Evolutionary conservation across 2,888 invertebrate species (phyloP).

Genomic region (Callimorpha dominula): DNA sequence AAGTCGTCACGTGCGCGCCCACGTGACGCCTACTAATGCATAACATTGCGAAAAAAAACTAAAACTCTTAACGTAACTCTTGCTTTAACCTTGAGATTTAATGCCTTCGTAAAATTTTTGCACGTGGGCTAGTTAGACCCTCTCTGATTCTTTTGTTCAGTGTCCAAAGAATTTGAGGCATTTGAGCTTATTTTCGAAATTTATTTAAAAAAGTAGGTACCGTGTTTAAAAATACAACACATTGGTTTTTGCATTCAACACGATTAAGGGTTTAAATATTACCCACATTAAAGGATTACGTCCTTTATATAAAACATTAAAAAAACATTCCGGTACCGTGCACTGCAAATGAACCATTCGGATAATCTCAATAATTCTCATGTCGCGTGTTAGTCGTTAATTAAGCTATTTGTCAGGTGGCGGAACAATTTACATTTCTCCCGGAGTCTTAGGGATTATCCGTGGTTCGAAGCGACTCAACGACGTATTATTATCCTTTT

Average conservation of each 20-base stretch:
- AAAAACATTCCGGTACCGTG: constrained; percentile 36
- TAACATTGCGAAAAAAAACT: constrained; percentile 83
- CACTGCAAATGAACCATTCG: constrained; percentile 65
- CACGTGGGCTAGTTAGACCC: constrained; percentile 74
- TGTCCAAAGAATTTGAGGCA: constrained; percentile 60
- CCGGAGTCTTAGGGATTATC: constrained; percentile 74
- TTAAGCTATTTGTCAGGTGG: constrained; percentile 86
- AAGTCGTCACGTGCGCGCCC: constrained; percentile 82
- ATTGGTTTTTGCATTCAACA: background rate
- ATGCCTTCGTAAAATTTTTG: constrained; percentile 78
- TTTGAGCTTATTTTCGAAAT: constrained; percentile 44
- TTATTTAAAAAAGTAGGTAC: background rate
- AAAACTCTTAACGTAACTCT: constrained; percentile 76
- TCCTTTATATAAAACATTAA: constrained; percentile 12
- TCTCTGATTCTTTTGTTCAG: constrained; percentile 70
- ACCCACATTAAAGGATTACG: background rate
- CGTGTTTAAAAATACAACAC: background rate
- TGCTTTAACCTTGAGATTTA: constrained; percentile 82
- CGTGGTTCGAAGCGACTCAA: constrained; percentile 73
- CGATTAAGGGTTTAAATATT: background rate
- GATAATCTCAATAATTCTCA: constrained; percentile 77
- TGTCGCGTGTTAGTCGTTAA: constrained; percentile 82
- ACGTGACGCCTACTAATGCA: constrained; percentile 80
- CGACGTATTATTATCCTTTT: constrained; percentile 87
- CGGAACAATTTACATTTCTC: constrained; percentile 84